Conservation (phyloP, 2,888 invertebrate species). For the Chrysolina oricalcia region DNA sequence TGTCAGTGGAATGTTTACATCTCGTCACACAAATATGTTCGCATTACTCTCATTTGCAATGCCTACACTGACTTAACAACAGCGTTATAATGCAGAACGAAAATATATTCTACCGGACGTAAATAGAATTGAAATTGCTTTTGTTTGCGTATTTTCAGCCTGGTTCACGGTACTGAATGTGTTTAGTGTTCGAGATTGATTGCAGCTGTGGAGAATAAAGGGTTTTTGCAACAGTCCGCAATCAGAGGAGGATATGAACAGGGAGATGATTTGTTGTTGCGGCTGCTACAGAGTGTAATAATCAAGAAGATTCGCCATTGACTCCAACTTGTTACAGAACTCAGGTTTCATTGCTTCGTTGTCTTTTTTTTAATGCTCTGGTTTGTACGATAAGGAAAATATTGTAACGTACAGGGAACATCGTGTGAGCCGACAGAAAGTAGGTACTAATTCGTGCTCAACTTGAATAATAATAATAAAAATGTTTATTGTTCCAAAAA, state of each 20-base stretch:
- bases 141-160: slow-evolving; percentile 18
- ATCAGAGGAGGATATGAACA: neutral
- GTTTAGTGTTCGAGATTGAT: slow-evolving; percentile 10
- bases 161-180: slow-evolving; percentile 2
- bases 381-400: too few relatives aligned
- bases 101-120: slow-evolving; percentile 24
- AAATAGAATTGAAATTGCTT: slow-evolving; percentile 25
- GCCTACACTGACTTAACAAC: slow-evolving; percentile 20
- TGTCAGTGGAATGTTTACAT: slow-evolving; percentile 27
- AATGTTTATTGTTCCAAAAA: too few relatives aligned
- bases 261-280: neutral
- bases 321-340: too few relatives aligned
- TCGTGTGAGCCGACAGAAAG: too few relatives aligned
- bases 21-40: slow-evolving; percentile 32
- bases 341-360: too few relatives aligned
- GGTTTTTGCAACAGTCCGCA: neutral
- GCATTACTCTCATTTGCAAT: slow-evolving; percentile 18
- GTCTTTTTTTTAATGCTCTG: too few relatives aligned
- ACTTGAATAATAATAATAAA: too few relatives aligned
- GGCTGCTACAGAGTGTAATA: neutral
- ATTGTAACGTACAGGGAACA: too few relatives aligned
- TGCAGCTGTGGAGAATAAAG: slow-evolving; percentile 8
- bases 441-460: too few relatives aligned
- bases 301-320: neutral
- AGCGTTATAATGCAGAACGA: slow-evolving; percentile 20